Conservation (phyloP, 2,888 invertebrate species). For the Scaptomyza flava region DNA sequence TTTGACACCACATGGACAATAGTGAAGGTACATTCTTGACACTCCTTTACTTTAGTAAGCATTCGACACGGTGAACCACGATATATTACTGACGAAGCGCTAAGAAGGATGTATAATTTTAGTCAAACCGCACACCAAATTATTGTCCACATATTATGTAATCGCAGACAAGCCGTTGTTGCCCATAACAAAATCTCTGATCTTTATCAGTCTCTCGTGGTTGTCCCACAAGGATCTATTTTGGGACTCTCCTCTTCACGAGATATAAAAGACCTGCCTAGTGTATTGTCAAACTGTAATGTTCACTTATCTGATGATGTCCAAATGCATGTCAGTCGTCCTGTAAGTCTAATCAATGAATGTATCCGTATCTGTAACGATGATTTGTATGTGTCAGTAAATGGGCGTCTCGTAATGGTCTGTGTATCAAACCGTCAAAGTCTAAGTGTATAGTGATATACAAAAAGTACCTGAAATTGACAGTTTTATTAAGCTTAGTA, state of each 20-base stretch:
- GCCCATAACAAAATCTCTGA: no score
- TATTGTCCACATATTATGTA: no score
- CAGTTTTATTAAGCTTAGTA: background rate
- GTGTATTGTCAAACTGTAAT: background rate
- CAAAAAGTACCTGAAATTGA: background rate
- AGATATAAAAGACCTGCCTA: background rate
- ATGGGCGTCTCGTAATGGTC: background rate
- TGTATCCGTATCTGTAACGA: background rate
- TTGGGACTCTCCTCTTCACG: no score
- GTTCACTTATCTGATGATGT: background rate
- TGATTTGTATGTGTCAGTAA: background rate
- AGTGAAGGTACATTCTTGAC: no score
- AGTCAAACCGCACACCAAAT: no score
- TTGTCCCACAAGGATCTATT: background rate
- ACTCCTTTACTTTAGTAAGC: no score
- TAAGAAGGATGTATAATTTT: no score
- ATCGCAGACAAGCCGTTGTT: no score
- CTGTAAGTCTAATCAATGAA: background rate
- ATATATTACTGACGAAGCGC: no score
- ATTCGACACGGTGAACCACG: no score
- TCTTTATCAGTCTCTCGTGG: no score
- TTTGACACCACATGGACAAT: no score
- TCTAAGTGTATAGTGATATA: background rate
- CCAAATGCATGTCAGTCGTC: background rate
- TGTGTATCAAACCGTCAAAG: background rate